These are phyloP conservation scores for Molorchus minor DNA, from an alignment of 2,888 invertebrate genomes.

Conservation along the genomic window DNA sequence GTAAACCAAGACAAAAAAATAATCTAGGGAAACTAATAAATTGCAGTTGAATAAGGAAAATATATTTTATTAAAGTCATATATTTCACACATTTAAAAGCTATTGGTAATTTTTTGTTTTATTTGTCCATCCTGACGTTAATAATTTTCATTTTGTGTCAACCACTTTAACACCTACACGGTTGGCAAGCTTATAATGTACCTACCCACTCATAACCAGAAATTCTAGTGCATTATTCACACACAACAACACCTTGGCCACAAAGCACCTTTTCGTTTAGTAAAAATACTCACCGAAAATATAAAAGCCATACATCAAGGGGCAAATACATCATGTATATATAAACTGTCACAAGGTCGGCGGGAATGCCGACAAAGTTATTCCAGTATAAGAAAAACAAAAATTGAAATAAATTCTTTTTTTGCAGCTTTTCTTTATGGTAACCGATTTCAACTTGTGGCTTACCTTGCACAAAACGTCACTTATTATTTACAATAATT, in stretches of 20 bases:
- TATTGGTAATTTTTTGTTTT: slow-evolving; percentile 6
- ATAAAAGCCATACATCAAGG: slow-evolving; percentile 43
- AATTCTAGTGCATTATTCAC: slow-evolving; percentile 12
- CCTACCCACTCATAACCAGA: slow-evolving; percentile 11
- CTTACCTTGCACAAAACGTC: too few relatives aligned
- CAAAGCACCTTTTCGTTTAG: slow-evolving; percentile 5
- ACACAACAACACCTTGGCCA: slow-evolving; percentile 4
- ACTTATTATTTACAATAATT: too few relatives aligned
- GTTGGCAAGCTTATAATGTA: slow-evolving; percentile 15
- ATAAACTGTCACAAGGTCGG: slow-evolving; percentile 39
- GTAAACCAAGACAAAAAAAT: too few relatives aligned
- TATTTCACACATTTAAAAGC: slow-evolving; percentile 1
- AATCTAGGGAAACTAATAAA: too few relatives aligned
- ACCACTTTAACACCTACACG: slow-evolving; percentile 15
- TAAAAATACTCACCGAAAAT: slow-evolving; percentile 44
- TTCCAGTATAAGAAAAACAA: neutral
- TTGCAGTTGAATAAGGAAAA: neutral
- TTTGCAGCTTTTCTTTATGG: neutral
- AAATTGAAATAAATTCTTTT: neutral
- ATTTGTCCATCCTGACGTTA: slow-evolving; percentile 9
- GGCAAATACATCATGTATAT: slow-evolving; percentile 43
- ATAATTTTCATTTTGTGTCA: slow-evolving; percentile 10
- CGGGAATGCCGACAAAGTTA: slow-evolving; percentile 18
- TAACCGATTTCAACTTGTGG: too few relatives aligned
- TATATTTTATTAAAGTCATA: neutral